phyloP scores from a whole-genome alignment of 2,888 invertebrate species.

The Leptinotarsa tumamoca region DNA sequence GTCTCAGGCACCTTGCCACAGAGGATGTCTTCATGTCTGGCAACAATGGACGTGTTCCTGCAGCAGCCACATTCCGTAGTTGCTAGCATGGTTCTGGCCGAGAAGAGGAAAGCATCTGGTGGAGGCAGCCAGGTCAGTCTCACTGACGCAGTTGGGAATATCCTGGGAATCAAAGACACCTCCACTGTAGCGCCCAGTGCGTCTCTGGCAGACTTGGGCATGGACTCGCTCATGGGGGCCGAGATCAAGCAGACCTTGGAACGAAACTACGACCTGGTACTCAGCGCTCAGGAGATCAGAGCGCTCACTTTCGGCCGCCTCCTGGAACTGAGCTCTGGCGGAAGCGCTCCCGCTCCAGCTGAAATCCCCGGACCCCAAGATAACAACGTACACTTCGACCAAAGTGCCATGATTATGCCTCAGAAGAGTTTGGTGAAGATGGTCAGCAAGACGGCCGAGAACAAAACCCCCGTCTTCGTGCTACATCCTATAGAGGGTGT shows the following conservation, averaged over 20 bases:
- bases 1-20: conserved; percentile 97
- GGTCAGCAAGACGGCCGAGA: conserved; percentile 69
- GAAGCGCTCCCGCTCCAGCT: conserved; percentile 44
- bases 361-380: conserved; percentile 58
- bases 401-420: conserved; percentile 77
- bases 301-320: conserved; percentile 83
- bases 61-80: conserved; percentile 88
- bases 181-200: conserved; percentile 81
- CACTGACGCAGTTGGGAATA: conserved; percentile 86
- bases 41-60: conserved; percentile 89
- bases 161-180: conserved; percentile 89
- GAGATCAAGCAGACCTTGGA: conserved; percentile 98
- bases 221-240: conserved; percentile 99
- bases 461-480: conserved; percentile 73
- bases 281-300: conserved; percentile 93
- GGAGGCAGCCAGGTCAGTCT: conserved; percentile 74
- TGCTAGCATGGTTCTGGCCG: conserved; percentile 88
- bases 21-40: conserved; percentile 92
- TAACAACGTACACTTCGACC: conserved; percentile 69
- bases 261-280: conserved; percentile 89
- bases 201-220: conserved; percentile 92
- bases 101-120: conserved; percentile 77
- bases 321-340: conserved; percentile 68
- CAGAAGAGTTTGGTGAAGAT: conserved; percentile 77
- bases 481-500: conserved; percentile 93